Percentiles rank a stretch among this genome's conserved stretches.
Evolutionary conservation across 2,888 invertebrate species (phyloP).

Genomic region (Penaeus monodon): DNA sequence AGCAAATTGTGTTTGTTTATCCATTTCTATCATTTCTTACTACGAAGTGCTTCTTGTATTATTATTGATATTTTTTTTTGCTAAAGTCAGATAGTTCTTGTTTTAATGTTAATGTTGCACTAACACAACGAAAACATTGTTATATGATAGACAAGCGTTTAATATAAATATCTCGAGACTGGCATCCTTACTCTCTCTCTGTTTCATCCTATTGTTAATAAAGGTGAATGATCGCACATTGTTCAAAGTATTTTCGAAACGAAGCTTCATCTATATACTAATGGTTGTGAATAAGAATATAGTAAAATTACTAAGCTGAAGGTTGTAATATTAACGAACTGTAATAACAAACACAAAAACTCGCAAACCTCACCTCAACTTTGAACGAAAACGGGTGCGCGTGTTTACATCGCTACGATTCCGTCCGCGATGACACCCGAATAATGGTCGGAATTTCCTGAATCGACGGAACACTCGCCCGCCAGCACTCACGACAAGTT

Average conservation of each 20-base stretch:
- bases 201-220: conserved; percentile 16
- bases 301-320: neutral
- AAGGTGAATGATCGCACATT: conserved; percentile 25
- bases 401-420: conserved; percentile 53
- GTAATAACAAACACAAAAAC: conserved; percentile 58
- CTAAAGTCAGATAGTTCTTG: conserved; percentile 34
- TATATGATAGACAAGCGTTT: conserved; percentile 23
- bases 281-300: too few relatives aligned
- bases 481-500: too few relatives aligned
- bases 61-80: neutral
- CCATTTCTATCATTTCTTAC: conserved; percentile 45
- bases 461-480: too few relatives aligned
- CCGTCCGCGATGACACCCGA: conserved; percentile 28
- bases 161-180: conserved; percentile 49
- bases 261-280: conserved; percentile 48
- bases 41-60: neutral
- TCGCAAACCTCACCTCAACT: conserved; percentile 32
- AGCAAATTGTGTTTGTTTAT: conserved; percentile 50
- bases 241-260: neutral
- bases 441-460: too few relatives aligned
- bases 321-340: conserved; percentile 33
- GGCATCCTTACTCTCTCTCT: conserved; percentile 17
- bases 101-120: conserved; percentile 10
- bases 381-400: conserved; percentile 58
- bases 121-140: neutral